A percentile compares a stretch with the other conserved stretches of the same genome.
Evolutionary conservation across 2,797 vertebrate species (phyloP).

Genomic region (Intellagama lesueurii): DNA sequence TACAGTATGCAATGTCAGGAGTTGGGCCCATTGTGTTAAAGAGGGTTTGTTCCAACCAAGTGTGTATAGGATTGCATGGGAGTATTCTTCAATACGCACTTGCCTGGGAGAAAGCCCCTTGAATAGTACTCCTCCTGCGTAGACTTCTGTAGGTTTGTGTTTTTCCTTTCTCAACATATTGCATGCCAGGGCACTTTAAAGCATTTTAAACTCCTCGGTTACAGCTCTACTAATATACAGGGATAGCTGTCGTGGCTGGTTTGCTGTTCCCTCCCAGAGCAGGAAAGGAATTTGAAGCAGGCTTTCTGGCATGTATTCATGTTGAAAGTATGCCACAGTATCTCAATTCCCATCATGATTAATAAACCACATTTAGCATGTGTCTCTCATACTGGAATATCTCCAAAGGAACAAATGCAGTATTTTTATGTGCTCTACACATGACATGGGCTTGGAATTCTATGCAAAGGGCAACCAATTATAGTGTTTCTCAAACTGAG

Average conservation of each 20-base stretch:
- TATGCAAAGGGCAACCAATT: conserved; percentile 15
- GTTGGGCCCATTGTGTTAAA: not conserved
- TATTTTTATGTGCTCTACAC: conserved; percentile 45
- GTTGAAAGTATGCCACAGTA: conserved; percentile 54
- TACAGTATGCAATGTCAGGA: not conserved
- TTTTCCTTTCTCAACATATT: conserved; percentile 22
- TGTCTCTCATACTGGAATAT: conserved; percentile 66
- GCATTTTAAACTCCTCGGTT: conserved; percentile 17
- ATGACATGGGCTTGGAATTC: conserved; percentile 29
- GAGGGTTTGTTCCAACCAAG: not conserved
- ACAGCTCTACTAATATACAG: conserved; percentile 45
- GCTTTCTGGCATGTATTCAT: conserved; percentile 64
- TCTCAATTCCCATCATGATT: conserved; percentile 66
- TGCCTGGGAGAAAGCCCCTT: not conserved
- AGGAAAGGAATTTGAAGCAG: conserved; percentile 64
- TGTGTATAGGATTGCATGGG: not conserved
- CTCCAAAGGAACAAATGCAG: conserved; percentile 58
- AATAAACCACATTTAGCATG: conserved; percentile 72
- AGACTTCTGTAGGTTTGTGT: not conserved
- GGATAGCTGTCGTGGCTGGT: conserved; percentile 51
- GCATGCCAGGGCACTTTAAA: conserved; percentile 32
- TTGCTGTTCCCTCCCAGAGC: conserved; percentile 54
- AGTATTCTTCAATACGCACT: not conserved
- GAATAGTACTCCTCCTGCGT: not conserved
- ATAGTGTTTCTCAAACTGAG: not conserved